Percentiles rank a stretch among this genome's conserved stretches.
Conservation (phyloP, 2,113 vertebrate species). For the Corvus moneduloides region DNA sequence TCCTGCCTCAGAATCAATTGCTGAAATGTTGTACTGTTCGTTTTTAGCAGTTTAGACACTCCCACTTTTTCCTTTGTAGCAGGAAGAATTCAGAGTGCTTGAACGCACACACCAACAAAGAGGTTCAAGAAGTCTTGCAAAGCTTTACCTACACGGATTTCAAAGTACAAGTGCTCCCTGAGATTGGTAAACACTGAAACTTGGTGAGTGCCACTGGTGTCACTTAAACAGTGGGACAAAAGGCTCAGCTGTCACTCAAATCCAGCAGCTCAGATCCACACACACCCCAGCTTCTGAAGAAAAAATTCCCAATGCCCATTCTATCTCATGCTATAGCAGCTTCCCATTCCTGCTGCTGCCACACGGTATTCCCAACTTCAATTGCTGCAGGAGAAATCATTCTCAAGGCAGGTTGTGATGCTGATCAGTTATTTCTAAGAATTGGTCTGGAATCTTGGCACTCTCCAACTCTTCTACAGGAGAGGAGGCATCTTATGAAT, state of each 20-base stretch:
- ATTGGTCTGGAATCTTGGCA: neutral
- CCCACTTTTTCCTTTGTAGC: neutral
- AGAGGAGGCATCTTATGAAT: neutral
- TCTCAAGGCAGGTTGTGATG: neutral
- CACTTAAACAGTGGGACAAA: neutral
- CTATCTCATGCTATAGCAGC: neutral
- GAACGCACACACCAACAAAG: neutral
- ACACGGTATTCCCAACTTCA: neutral
- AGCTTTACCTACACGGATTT: neutral
- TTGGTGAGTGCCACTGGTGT: neutral
- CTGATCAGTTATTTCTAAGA: neutral
- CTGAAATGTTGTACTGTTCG: neutral
- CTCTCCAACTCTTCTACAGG: neutral
- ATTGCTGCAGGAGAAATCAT: neutral
- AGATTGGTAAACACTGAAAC: neutral
- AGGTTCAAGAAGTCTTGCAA: neutral
- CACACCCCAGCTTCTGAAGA: fast-evolving
- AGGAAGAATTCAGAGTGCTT: neutral
- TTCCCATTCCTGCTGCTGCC: neutral
- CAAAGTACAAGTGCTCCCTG: neutral
- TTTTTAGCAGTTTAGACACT: neutral
- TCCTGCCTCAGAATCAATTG: neutral
- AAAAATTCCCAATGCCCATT: neutral
- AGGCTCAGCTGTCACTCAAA: neutral
- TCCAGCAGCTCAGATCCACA: neutral